Conservation (phyloP, 92 coral and sea anemone genomes). For the Epizoanthus ramosus region DNA sequence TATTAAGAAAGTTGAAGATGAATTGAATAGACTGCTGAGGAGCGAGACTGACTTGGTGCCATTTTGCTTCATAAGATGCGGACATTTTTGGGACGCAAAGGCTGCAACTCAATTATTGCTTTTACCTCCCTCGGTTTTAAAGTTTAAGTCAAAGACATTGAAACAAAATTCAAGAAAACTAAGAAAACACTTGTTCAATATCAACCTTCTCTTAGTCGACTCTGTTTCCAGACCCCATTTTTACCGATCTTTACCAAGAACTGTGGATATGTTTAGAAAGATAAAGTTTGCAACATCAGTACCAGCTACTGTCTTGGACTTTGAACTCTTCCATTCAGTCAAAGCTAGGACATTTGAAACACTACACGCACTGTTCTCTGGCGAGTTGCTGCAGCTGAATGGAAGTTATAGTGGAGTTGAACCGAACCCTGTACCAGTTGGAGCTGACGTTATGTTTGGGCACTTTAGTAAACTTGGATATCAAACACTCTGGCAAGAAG, state of each 20-base stretch:
- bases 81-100: constrained; percentile 44
- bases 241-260: constrained; percentile 80
- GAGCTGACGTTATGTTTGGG: constrained; percentile 43
- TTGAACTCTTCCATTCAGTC: constrained; percentile 66
- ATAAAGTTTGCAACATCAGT: constrained; percentile 50
- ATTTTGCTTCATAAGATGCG: constrained; percentile 50
- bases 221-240: constrained; percentile 89
- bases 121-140: constrained; percentile 41
- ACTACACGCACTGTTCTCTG: constrained; percentile 48
- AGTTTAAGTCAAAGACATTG: neutral
- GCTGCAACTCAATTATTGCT: constrained; percentile 47
- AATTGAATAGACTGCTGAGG: constrained; percentile 29
- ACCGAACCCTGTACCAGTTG: constrained; percentile 39
- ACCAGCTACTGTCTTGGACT: constrained; percentile 57
- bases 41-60: constrained; percentile 16
- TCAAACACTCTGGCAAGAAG: constrained; percentile 77
- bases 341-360: constrained; percentile 49
- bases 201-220: constrained; percentile 74
- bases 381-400: constrained; percentile 21
- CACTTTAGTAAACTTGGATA: constrained; percentile 65
- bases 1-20: constrained; percentile 44
- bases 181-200: constrained; percentile 56
- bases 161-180: neutral
- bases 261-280: constrained; percentile 62
- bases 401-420: neutral